Evolutionary conservation across 1,140 invertebrate species (phyloP).

Genomic region (Metopolophium dirhodum): DNA sequence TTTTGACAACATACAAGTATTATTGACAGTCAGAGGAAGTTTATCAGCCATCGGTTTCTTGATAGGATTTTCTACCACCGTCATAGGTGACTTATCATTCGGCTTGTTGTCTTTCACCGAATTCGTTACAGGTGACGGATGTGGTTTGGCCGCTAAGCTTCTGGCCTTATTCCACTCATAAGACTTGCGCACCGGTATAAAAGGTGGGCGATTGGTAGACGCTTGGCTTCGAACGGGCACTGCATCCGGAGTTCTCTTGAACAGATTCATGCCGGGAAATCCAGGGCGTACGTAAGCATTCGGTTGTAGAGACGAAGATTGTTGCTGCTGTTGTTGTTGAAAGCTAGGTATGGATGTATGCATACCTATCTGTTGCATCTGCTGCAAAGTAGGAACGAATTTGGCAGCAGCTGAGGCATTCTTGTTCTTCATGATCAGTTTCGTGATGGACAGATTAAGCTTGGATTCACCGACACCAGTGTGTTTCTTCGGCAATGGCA

Average conservation of each 20-base stretch:
- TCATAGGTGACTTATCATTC: neutral
- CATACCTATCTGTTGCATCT: conserved; percentile 53
- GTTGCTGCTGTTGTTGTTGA: neutral
- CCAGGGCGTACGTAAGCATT: conserved; percentile 3
- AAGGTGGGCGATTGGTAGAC: conserved; percentile 25
- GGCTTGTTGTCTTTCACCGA: neutral
- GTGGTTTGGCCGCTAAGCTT: neutral
- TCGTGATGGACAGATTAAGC: conserved; percentile 33
- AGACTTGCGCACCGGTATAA: conserved; percentile 48
- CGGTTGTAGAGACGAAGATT: neutral
- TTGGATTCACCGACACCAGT: neutral
- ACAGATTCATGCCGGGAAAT: neutral
- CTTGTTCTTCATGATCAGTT: conserved; percentile 42
- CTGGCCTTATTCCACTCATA: conserved; percentile 52
- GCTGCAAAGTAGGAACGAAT: conserved; percentile 39
- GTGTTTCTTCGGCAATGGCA: neutral
- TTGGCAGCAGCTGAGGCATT: conserved; percentile 20
- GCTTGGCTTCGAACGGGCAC: neutral
- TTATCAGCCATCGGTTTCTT: neutral
- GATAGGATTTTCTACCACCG: neutral
- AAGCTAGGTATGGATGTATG: conserved; percentile 45
- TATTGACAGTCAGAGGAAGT: too few relatives aligned
- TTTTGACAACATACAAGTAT: neutral
- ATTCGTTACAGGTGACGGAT: neutral
- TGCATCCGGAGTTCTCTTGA: neutral